Conservation (phyloP, 2,797 vertebrate genomes). For the Lacerta agilis region DNA sequence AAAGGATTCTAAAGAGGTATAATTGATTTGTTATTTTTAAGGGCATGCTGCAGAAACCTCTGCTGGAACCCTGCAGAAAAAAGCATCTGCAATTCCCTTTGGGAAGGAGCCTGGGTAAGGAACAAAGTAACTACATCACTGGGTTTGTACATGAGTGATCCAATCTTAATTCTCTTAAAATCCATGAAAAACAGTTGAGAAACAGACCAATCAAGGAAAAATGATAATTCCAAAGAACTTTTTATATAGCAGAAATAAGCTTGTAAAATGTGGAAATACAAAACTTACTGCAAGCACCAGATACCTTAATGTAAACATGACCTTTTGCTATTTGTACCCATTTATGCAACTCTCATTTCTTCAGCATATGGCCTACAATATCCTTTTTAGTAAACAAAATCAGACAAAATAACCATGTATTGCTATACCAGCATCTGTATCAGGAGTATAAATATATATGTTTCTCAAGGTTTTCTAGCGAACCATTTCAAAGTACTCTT, state of each 20-base stretch:
- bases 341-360: not conserved
- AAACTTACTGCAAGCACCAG: not conserved
- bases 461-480: not conserved
- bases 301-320: not conserved
- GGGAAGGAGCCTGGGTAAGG: conserved; percentile 68
- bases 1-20: not conserved
- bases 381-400: not conserved
- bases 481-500: not conserved
- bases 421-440: not conserved
- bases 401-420: not conserved
- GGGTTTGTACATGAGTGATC: not conserved
- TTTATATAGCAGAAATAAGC: not conserved
- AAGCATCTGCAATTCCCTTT: conserved; percentile 39
- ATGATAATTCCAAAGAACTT: not conserved
- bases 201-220: not conserved
- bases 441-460: not conserved
- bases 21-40: conserved; percentile 45
- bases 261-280: not conserved
- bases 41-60: conserved; percentile 53
- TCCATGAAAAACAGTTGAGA: not conserved
- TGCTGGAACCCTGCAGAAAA: conserved; percentile 54
- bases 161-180: not conserved
- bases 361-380: not conserved
- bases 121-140: not conserved
- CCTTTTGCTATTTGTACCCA: not conserved